A percentile compares a stretch with the other conserved stretches of the same genome.
These are phyloP conservation scores for Osmoderma eremita DNA, from an alignment of 2,888 invertebrate genomes.

Conservation along the genomic window DNA sequence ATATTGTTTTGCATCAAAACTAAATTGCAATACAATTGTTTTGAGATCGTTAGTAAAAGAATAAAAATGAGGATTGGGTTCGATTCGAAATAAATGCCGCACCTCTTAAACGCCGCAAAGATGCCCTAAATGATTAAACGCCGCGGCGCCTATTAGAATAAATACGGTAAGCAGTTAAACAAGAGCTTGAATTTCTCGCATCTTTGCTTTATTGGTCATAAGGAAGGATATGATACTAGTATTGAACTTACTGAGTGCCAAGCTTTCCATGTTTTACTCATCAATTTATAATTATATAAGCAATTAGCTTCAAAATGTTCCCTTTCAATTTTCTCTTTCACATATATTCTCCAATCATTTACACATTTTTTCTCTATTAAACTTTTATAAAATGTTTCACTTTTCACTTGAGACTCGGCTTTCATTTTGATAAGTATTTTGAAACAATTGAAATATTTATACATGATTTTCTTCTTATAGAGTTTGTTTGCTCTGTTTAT, in stretches of 20 bases:
- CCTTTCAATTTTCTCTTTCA: slow-evolving; percentile 51
- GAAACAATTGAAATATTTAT: slow-evolving; percentile 59
- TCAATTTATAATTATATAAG: slow-evolving; percentile 66
- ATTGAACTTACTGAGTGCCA: slow-evolving; percentile 65
- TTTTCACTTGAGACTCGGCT: slow-evolving; percentile 57
- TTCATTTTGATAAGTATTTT: slow-evolving; percentile 58
- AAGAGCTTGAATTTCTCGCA: too few relatives aligned
- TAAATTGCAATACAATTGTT: too few relatives aligned
- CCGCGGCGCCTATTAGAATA: too few relatives aligned
- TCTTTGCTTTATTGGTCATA: too few relatives aligned
- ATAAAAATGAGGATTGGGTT: too few relatives aligned
- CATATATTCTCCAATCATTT: slow-evolving; percentile 59
- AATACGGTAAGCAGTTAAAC: too few relatives aligned
- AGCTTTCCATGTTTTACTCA: slow-evolving; percentile 63
- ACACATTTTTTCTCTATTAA: slow-evolving; percentile 49
- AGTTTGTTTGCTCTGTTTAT: slow-evolving; percentile 63
- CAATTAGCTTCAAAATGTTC: slow-evolving; percentile 69
- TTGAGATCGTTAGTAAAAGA: too few relatives aligned
- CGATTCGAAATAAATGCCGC: too few relatives aligned
- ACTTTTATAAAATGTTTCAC: slow-evolving; percentile 52
- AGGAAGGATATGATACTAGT: too few relatives aligned
- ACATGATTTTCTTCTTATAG: slow-evolving; percentile 59
- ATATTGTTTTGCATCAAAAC: too few relatives aligned
- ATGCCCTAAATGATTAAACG: too few relatives aligned
- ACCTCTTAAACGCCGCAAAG: too few relatives aligned